Evolutionary conservation across 2,888 invertebrate genomes (phyloP).

Genomic region (Mesorhabditis spiculigera): DNA sequence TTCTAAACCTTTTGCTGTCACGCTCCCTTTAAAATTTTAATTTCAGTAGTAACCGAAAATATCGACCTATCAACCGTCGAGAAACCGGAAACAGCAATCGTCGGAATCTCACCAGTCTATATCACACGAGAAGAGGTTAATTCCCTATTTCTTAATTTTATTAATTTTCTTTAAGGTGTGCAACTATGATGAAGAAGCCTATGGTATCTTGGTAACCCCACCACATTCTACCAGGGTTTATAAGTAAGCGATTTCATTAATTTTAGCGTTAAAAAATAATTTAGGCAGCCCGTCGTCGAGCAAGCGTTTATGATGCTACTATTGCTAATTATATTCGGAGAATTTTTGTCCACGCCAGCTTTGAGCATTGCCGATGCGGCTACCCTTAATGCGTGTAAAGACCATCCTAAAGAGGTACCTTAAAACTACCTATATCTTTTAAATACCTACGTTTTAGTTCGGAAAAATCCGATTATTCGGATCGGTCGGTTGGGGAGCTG

Average conservation of each 20-base stretch:
- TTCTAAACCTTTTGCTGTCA: too few species aligned
- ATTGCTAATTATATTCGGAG: constrained; percentile 87
- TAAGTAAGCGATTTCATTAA: constrained; percentile 48
- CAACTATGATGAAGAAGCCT: constrained; percentile 49
- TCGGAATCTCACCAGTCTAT: constrained; percentile 56
- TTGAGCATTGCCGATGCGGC: constrained; percentile 54
- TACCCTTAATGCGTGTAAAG: constrained; percentile 48
- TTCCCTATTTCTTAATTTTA: background rate
- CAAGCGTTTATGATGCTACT: constrained; percentile 85
- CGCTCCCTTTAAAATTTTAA: too few species aligned
- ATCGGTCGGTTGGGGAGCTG: constrained; percentile 92
- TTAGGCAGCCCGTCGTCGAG: constrained; percentile 76
- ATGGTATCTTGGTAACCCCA: constrained; percentile 66
- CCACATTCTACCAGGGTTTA: constrained; percentile 90
- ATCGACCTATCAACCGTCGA: constrained; percentile 53
- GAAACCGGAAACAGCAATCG: constrained; percentile 48
- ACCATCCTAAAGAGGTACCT: constrained; percentile 47
- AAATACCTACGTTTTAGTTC: constrained; percentile 60
- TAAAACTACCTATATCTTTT: background rate
- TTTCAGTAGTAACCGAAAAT: constrained; percentile 49
- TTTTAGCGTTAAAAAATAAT: background rate
- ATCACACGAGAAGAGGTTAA: constrained; percentile 49
- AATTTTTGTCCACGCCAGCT: constrained; percentile 74
- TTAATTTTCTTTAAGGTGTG: constrained; percentile 38
- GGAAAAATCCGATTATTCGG: constrained; percentile 97